These are phyloP conservation scores for Centropus bengalensis DNA, from an alignment of 2,113 vertebrate genomes.

Conservation along the genomic window DNA sequence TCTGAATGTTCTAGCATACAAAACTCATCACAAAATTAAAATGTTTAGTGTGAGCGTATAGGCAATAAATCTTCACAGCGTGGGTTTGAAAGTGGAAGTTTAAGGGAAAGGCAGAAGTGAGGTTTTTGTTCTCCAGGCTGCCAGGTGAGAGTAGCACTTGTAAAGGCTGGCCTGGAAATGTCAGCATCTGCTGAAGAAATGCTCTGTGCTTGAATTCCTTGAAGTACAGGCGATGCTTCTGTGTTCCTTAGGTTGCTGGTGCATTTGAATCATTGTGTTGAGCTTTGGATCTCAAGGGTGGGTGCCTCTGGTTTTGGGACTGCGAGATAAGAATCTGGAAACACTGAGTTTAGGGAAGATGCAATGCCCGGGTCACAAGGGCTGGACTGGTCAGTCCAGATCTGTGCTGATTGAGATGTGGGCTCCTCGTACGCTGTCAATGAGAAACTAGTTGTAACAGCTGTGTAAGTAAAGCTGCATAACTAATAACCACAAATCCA, in stretches of 20 bases:
- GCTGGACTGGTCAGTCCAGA: not conserved
- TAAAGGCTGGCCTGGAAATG: not conserved
- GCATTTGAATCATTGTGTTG: not conserved
- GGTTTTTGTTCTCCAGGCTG: not conserved
- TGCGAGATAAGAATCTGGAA: not conserved
- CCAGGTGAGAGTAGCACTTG: not conserved
- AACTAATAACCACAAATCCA: no score
- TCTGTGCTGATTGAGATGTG: not conserved
- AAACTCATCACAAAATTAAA: not conserved
- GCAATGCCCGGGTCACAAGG: not conserved
- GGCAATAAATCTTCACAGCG: not conserved
- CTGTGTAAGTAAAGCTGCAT: not conserved
- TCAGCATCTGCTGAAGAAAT: not conserved
- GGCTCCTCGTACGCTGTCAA: accelerated
- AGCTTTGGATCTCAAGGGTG: not conserved
- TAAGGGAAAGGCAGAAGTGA: not conserved
- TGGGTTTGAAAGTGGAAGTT: not conserved
- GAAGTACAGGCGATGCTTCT: not conserved
- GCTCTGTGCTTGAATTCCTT: not conserved
- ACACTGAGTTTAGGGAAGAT: accelerated
- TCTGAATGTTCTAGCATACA: not conserved
- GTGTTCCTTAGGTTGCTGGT: not conserved
- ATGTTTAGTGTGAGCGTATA: not conserved
- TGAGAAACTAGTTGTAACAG: not conserved
- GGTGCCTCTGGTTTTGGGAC: not conserved